A percentile compares a stretch with the other conserved stretches of the same genome.
These are phyloP conservation scores for Hydrophis major DNA, from an alignment of 2,797 vertebrate species.

Conservation along the genomic window DNA sequence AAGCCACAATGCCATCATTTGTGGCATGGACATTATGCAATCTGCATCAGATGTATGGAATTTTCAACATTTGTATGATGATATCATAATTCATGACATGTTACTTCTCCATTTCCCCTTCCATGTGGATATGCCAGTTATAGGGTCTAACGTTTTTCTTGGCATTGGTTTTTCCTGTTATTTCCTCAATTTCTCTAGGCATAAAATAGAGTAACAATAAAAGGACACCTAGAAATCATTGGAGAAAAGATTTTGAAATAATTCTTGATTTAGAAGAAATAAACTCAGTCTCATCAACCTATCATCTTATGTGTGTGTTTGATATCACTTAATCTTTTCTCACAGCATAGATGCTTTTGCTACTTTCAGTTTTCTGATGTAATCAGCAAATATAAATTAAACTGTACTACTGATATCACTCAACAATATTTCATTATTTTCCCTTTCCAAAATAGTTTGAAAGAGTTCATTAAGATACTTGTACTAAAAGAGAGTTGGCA, in stretches of 20 bases:
- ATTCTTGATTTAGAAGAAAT: neutral
- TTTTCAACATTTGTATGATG: neutral
- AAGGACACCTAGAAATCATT: neutral
- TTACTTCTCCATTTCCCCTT: neutral
- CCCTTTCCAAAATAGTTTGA: slow-evolving; percentile 1
- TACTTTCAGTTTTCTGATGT: neutral
- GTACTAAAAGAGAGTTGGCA: neutral
- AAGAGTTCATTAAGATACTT: neutral
- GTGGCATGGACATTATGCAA: neutral
- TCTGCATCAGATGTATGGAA: neutral
- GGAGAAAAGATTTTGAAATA: neutral
- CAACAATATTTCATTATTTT: slow-evolving; percentile 8
- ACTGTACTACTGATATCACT: neutral
- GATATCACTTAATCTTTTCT: neutral
- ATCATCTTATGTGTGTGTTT: neutral
- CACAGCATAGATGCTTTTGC: neutral
- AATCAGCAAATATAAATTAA: neutral
- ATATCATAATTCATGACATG: neutral
- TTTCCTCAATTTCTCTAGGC: neutral
- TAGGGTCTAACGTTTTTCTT: neutral
- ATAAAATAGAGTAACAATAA: neutral
- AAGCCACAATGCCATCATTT: neutral
- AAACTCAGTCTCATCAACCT: neutral
- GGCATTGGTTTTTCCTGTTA: neutral
- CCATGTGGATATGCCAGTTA: neutral